These are phyloP conservation scores for Nothura maculosa DNA, from an alignment of 2,797 vertebrate species.

Conservation along the genomic window DNA sequence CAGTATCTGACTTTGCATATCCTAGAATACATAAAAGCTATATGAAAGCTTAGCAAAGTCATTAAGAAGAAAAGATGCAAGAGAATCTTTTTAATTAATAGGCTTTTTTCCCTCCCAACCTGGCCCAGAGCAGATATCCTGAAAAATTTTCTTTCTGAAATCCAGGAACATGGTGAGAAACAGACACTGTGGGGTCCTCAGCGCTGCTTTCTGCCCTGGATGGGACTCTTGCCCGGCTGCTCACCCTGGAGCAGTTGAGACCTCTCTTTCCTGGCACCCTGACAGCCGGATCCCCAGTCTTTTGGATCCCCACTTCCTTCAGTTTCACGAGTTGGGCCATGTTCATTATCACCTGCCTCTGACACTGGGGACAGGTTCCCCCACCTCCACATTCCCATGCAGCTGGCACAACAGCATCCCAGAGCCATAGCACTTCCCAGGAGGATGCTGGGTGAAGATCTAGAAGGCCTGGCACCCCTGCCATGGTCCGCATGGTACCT, in stretches of 20 bases:
- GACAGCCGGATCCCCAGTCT: fast-evolving
- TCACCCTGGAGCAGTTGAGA: not conserved
- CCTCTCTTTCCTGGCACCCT: not conserved
- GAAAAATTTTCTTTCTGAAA: not conserved
- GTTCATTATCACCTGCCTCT: not conserved
- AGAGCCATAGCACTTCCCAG: no score
- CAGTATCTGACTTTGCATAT: not conserved
- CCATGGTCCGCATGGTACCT: no score
- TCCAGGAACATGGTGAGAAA: not conserved
- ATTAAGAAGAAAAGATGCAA: not conserved
- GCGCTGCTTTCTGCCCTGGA: not conserved
- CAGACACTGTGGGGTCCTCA: fast-evolving
- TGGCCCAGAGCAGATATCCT: not conserved
- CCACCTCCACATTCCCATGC: no score
- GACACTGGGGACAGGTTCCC: not conserved
- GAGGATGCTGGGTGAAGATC: no score
- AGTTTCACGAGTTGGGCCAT: not conserved
- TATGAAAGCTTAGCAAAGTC: not conserved
- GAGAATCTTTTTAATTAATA: not conserved
- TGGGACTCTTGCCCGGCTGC: not conserved
- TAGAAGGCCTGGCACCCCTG: no score
- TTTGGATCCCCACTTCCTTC: not conserved
- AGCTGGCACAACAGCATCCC: no score
- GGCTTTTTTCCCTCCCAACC: no score
- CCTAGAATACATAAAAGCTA: not conserved